A percentile compares a stretch with the other conserved stretches of the same genome.
phyloP scores from a whole-genome alignment of 2,797 vertebrate species.

The Sebastes matsubarae region DNA sequence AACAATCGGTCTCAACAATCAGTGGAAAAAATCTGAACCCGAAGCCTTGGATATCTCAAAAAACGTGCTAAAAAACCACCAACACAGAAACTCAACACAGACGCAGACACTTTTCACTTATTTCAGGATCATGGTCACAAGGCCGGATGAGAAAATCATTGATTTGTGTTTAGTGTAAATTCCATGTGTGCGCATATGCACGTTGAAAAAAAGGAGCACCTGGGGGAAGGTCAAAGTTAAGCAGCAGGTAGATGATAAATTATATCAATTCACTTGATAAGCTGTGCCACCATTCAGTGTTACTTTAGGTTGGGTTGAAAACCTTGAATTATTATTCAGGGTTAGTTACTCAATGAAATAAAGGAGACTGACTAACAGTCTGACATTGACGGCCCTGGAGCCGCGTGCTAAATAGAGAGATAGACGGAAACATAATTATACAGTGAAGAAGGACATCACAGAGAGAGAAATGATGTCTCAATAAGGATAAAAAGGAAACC shows the following conservation, averaged over 20 bases:
- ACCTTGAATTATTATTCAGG: conserved; percentile 12
- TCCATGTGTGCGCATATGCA: background rate
- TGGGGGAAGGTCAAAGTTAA: conserved; percentile 19
- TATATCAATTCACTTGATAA: conserved; percentile 55
- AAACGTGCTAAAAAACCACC: background rate
- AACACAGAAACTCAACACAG: background rate
- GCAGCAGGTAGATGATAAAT: conserved; percentile 46
- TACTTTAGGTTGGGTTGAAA: conserved; percentile 13
- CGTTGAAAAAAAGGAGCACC: conserved; percentile 6
- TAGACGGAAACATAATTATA: background rate
- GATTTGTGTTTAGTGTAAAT: background rate
- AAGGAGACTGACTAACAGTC: background rate
- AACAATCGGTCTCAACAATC: background rate
- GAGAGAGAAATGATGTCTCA: background rate
- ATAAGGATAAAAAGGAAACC: background rate
- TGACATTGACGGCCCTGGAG: background rate
- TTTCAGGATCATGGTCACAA: background rate
- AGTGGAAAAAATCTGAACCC: background rate
- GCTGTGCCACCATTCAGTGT: conserved; percentile 14
- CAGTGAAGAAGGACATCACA: background rate
- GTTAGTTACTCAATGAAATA: conserved; percentile 27
- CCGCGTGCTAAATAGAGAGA: background rate
- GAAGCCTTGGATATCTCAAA: background rate
- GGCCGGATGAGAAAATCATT: background rate
- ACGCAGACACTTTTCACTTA: background rate